Base-by-base conservation (phyloP, 2,888 invertebrate genomes). In the Zele albiditarsus region DNA sequence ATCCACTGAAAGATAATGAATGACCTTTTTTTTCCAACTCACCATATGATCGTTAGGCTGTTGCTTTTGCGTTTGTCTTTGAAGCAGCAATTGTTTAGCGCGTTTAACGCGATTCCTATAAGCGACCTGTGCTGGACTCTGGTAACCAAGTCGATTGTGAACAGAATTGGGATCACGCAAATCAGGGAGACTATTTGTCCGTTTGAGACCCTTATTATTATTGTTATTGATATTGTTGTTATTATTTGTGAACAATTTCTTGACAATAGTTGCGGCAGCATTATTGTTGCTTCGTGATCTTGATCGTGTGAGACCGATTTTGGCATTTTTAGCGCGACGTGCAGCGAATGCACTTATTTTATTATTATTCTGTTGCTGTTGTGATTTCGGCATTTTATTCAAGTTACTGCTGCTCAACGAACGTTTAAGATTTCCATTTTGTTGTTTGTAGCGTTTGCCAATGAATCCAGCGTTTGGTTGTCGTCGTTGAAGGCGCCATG, bases 31-130 rank as follows among this genome's bases (percentile, higher is more conserved):
- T 38, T 8, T n/a, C 16, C 20, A 60, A 82, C 80, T 84, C 80
- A 87, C 88, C 84, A 83, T 81, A 46, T 87, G 82, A 60, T 87
- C 85, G 77, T 82, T 87, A 38, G 86, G 85, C 31, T 83, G 76
- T 49, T 80, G 82, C 74, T 84, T 84, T 71, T 88, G 88, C 79
- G 80, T 88, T 42, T 87, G 87, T 62, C 85, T 79, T 74, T 89
- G 88, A 10, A 87, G 75, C 8, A 89, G 72, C 27, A 88, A 77
- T 77, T 87, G 88, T 33, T 88, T 89, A 1, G 87, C 87, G 58
- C 87, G 81, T 75, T 89, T 89, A 28, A 89, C 86, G 57, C 87
- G 85, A 79, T 88, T 89, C 73, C 89, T 82, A 74, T 89, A 89
- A 57, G 89, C 89, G 53, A 88, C 81, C 74, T 89, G 89, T 28